These are phyloP conservation scores for Heliothis peltigera DNA, from an alignment of 2,888 invertebrate species.

Conservation along the genomic window DNA sequence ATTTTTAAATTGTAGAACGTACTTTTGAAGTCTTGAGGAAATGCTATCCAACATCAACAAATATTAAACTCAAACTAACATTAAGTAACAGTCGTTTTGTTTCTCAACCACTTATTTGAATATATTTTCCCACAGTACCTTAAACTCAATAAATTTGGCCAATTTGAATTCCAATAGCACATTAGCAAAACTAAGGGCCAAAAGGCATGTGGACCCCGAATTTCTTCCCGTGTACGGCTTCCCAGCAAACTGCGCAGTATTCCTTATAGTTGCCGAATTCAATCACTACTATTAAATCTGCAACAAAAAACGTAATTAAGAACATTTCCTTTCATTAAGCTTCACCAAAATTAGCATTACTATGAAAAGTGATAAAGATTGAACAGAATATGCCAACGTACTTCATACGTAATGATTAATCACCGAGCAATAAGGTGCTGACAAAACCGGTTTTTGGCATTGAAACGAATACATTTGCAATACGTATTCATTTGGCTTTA, in stretches of 20 bases:
- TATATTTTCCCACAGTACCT: conserved; percentile 51
- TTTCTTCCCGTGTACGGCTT: conserved; percentile 32
- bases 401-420: conserved; percentile 63
- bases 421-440: conserved; percentile 55
- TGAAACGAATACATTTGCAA: conserved; percentile 54
- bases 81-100: neutral
- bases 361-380: conserved; percentile 30
- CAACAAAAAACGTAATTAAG: neutral
- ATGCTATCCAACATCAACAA: neutral
- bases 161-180: conserved; percentile 52
- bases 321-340: neutral
- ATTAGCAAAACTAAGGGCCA: conserved; percentile 33
- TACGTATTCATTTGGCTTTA: conserved; percentile 42
- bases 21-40: conserved; percentile 43
- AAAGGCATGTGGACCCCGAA: conserved; percentile 21
- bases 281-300: conserved; percentile 8
- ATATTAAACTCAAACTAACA: neutral
- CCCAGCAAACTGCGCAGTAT: conserved; percentile 25
- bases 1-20: conserved; percentile 40
- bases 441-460: conserved; percentile 50
- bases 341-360: conserved; percentile 3
- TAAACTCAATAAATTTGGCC: conserved; percentile 23
- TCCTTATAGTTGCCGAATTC: conserved; percentile 23
- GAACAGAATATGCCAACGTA: conserved; percentile 18
- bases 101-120: conserved; percentile 11